phyloP scores from a whole-genome alignment of 2,888 invertebrate genomes.

The Lamellibrachia satsuma region DNA sequence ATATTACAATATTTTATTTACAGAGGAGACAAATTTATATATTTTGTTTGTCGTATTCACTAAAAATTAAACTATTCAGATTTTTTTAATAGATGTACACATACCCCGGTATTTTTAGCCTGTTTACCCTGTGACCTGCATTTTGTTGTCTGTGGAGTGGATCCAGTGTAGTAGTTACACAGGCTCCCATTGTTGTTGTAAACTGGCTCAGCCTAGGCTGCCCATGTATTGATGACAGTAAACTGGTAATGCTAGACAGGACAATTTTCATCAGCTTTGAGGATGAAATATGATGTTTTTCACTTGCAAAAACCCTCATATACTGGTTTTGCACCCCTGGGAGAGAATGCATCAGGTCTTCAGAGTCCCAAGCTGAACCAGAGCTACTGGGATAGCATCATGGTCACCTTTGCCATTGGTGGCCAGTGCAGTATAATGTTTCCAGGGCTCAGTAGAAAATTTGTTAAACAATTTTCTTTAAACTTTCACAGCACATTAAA shows the following conservation, averaged over 20 bases:
- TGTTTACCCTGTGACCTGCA: neutral
- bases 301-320: neutral
- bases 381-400: neutral
- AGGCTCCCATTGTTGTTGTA: neutral
- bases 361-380: neutral
- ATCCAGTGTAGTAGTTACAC: neutral
- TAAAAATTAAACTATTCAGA: no score
- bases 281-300: constrained; percentile 17
- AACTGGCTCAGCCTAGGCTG: neutral
- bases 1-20: no score
- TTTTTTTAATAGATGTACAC: no score
- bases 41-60: neutral
- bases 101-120: neutral
- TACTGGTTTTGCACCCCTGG: neutral
- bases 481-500: no score
- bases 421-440: no score
- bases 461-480: no score
- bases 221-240: neutral
- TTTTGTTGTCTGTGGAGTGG: neutral
- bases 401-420: no score
- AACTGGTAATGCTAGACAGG: neutral
- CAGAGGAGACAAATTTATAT: no score
- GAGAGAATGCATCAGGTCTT: neutral
- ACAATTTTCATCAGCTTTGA: constrained; percentile 13
- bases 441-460: no score